Base-by-base conservation (phyloP, 2,888 invertebrate genomes). In the Trachelus tabidus region DNA sequence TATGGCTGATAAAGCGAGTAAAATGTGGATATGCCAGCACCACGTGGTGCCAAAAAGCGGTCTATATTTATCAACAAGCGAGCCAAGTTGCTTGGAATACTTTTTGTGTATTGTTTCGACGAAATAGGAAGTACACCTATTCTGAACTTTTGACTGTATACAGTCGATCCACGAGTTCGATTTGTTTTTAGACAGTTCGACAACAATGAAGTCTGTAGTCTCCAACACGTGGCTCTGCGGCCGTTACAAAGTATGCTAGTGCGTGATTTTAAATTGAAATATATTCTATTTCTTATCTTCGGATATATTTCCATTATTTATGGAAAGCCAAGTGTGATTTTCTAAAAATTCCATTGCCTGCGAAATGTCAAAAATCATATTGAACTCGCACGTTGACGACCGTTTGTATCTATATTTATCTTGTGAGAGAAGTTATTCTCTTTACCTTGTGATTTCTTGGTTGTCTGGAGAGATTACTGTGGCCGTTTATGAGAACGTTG, bases 401-500 rank as follows among this genome's bases (percentile, higher is more conserved):
- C 9, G 23, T 9, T 9, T 56, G 23, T 23, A 2, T 23, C 40
- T 23, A 56, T 23, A 23, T 40, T 15, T 40, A 40, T 56, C 56
- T 56, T 23, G 56, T 23, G 9, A 56, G 6, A 56, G 9, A 23
- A 56, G 9, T 56, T 23, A 23, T 23, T 56, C 56, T 56, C 6
- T 87, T 87, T 90, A 95, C 95, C 94, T 94, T 94, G 87, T 93
- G 93, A 86, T 93, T 92, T 85, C 93, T 92, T 82, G 93, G 93
- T 69, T 94, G 93, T 88, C 93, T 93, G 85, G 94, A 95, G 90
- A 97, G 94, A 93, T 96, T 97, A 90, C 97, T 97, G 92, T 95
- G 95, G 80, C 97, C 97, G 93, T 97, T 97, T 93, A 97, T 97
- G 92, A 97, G 95, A 91, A 97, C 94, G 92, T 97, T 97, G 92